Evolutionary conservation across 1,140 invertebrate genomes (phyloP).

Genomic region (Maconellicoccus hirsutus): DNA sequence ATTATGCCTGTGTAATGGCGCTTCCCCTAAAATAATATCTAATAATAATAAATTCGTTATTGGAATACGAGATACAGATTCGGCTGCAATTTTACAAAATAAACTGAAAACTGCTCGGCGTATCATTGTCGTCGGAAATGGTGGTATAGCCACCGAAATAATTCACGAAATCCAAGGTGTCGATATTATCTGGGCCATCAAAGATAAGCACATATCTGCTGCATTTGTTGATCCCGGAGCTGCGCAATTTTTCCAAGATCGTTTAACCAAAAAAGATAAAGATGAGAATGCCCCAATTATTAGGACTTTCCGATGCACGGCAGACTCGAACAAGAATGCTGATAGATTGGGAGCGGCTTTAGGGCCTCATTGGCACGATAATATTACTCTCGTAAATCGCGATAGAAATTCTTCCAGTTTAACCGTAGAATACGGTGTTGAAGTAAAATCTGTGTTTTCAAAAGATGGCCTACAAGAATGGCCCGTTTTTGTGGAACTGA

Average conservation of each 20-base stretch:
- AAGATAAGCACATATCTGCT: constrained; percentile 80
- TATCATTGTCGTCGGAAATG: constrained; percentile 86
- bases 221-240: constrained; percentile 94
- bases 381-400: constrained; percentile 44
- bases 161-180: constrained; percentile 74
- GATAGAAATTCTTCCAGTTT: constrained; percentile 36
- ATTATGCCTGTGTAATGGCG: constrained; percentile 84
- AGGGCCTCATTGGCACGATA: constrained; percentile 86
- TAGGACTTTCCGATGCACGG: constrained; percentile 56
- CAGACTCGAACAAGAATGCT: constrained; percentile 38
- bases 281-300: constrained; percentile 33
- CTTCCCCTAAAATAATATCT: constrained; percentile 62
- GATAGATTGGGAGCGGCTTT: constrained; percentile 64
- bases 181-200: constrained; percentile 85
- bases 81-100: constrained; percentile 65
- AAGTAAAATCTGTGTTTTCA: constrained; percentile 42
- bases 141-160: constrained; percentile 94
- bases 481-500: constrained; percentile 60
- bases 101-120: constrained; percentile 52
- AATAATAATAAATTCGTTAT: constrained; percentile 53
- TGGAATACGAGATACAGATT: constrained; percentile 92
- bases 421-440: constrained; percentile 53
- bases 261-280: constrained; percentile 32
- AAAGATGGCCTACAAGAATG: constrained; percentile 39
- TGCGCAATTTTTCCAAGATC: constrained; percentile 74